Conservation (phyloP, 2,888 invertebrate species). For the Diaphora mendica region DNA sequence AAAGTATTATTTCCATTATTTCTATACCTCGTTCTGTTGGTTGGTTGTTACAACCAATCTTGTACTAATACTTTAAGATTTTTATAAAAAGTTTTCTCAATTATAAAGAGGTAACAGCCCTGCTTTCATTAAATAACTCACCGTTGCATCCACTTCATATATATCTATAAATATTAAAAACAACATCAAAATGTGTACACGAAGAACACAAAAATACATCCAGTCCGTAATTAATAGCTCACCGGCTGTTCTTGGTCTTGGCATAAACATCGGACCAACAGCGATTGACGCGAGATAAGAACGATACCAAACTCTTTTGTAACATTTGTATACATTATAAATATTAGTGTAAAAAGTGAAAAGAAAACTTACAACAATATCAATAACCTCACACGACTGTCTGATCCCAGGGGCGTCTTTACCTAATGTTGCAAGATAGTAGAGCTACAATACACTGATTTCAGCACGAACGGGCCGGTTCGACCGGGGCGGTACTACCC, state of each 20-base stretch:
- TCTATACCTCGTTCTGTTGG: too few species aligned
- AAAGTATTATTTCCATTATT: too few species aligned
- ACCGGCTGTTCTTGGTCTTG: slow-evolving; percentile 7
- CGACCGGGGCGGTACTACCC: too few species aligned
- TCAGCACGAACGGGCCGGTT: too few species aligned
- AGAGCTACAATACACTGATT: too few species aligned
- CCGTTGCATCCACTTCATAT: not conserved
- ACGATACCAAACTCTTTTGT: not conserved
- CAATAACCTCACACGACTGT: too few species aligned
- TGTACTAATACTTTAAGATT: too few species aligned
- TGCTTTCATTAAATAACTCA: not conserved
- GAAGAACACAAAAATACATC: slow-evolving; percentile 3
- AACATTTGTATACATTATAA: not conserved
- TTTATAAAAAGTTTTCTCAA: too few species aligned
- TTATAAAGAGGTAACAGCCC: not conserved
- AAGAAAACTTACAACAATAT: not conserved
- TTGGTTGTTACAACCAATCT: too few species aligned
- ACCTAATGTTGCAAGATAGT: too few species aligned
- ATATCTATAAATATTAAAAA: not conserved
- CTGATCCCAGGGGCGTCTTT: too few species aligned
- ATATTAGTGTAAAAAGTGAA: not conserved
- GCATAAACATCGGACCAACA: slow-evolving; percentile 8
- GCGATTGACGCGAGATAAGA: not conserved
- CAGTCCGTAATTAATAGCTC: not conserved
- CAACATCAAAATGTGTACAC: not conserved